These are phyloP conservation scores for Rhinophrynus dorsalis DNA, from an alignment of 2,797 vertebrate genomes.

Conservation along the genomic window DNA sequence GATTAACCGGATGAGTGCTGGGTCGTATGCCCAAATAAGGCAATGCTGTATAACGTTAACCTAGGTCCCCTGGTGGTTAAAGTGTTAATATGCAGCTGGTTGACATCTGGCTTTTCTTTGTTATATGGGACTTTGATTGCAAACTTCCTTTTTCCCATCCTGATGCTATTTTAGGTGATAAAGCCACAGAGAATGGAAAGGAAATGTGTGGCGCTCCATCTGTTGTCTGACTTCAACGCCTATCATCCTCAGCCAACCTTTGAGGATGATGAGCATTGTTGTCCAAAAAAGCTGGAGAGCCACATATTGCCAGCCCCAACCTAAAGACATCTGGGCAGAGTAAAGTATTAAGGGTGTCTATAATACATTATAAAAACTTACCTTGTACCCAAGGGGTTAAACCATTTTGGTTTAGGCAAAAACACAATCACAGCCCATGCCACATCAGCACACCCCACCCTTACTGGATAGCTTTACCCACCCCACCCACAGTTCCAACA, in stretches of 20 bases:
- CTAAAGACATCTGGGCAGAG: neutral
- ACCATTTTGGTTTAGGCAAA: neutral
- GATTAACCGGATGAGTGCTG: no score
- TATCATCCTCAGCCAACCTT: no score
- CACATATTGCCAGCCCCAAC: no score
- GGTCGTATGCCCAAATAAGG: no score
- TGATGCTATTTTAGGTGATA: neutral
- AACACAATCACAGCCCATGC: neutral
- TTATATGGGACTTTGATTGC: neutral
- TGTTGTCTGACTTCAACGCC: no score
- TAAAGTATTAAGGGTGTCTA: no score
- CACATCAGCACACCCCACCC: conserved; percentile 36
- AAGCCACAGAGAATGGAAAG: no score
- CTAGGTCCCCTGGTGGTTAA: no score
- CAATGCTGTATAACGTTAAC: no score
- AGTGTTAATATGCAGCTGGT: neutral
- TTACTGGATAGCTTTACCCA: neutral
- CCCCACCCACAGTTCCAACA: neutral
- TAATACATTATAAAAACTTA: no score
- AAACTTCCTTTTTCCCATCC: neutral
- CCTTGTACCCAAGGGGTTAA: neutral
- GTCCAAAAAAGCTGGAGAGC: no score
- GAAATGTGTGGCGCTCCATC: no score
- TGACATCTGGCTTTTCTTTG: neutral
- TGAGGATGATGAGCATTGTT: neutral